A percentile compares a stretch with the other conserved stretches of the same genome.
These are phyloP conservation scores for Leptodirus hochenwartii DNA, from an alignment of 2,888 invertebrate species.

Conservation along the genomic window DNA sequence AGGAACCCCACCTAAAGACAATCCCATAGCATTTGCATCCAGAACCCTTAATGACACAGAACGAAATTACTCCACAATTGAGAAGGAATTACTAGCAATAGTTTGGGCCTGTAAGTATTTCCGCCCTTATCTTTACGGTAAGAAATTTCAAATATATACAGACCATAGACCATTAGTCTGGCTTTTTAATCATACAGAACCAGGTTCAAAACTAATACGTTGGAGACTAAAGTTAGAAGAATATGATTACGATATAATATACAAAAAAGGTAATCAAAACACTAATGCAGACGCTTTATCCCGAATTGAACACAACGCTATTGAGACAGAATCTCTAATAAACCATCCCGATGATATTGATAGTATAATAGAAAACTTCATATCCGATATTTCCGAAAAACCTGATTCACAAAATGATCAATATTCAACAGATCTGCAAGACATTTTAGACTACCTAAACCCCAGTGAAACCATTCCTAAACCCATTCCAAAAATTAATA, in stretches of 20 bases:
- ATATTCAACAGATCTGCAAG: too few relatives aligned
- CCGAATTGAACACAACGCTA: constrained; percentile 6
- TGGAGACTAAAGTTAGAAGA: constrained; percentile 17
- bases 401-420: too few relatives aligned
- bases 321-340: constrained; percentile 1
- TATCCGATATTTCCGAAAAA: neutral
- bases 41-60: constrained; percentile 14
- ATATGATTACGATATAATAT: constrained; percentile 16
- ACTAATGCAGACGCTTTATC: constrained; percentile 12
- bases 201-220: constrained; percentile 14
- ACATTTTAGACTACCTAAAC: too few relatives aligned
- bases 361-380: neutral
- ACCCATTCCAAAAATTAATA: too few relatives aligned
- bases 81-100: constrained; percentile 11
- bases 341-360: constrained; percentile 4
- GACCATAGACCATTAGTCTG: constrained; percentile 18
- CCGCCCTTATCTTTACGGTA: constrained; percentile 9
- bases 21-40: constrained; percentile 17
- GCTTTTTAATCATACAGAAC: constrained; percentile 16
- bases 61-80: constrained; percentile 9
- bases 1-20: constrained; percentile 11
- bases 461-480: too few relatives aligned
- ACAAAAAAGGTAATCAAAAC: constrained; percentile 14
- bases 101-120: constrained; percentile 11
- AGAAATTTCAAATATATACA: constrained; percentile 17